Evolutionary conservation across 2,888 invertebrate genomes (phyloP).

Genomic region (Galerucella calmariensis): DNA sequence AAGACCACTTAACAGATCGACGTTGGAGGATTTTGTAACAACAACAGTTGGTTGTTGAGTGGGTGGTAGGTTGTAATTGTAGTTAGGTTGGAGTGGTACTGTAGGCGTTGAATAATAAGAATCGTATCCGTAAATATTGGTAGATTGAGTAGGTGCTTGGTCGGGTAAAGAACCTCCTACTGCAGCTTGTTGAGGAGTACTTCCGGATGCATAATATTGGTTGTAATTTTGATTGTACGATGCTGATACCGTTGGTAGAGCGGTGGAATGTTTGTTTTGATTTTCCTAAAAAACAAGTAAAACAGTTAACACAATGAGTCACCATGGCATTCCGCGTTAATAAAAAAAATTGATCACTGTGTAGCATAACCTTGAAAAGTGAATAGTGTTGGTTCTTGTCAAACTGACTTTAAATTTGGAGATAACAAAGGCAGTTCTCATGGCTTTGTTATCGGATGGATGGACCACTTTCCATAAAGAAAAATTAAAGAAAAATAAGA

Average conservation of each 20-base stretch:
- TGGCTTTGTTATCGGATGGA: no score
- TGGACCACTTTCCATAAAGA: no score
- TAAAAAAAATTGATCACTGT: no score
- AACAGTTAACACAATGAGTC: no score
- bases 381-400: no score
- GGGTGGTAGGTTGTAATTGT: constrained; percentile 17
- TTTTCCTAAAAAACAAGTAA: neutral
- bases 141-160: neutral
- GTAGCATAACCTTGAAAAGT: no score
- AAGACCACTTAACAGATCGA: constrained; percentile 80
- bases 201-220: constrained; percentile 19
- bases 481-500: no score
- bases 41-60: constrained; percentile 16
- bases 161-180: constrained; percentile 11
- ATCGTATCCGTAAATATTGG: constrained; percentile 9
- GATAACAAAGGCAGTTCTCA: no score
- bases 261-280: constrained; percentile 3
- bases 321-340: no score
- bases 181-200: constrained; percentile 17
- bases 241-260: neutral
- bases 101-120: neutral
- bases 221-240: constrained; percentile 9
- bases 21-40: constrained; percentile 55
- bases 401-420: no score
- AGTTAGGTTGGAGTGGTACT: neutral